Conservation (phyloP, 2,797 vertebrate species). For the Pseudomugil gertrudae region DNA sequence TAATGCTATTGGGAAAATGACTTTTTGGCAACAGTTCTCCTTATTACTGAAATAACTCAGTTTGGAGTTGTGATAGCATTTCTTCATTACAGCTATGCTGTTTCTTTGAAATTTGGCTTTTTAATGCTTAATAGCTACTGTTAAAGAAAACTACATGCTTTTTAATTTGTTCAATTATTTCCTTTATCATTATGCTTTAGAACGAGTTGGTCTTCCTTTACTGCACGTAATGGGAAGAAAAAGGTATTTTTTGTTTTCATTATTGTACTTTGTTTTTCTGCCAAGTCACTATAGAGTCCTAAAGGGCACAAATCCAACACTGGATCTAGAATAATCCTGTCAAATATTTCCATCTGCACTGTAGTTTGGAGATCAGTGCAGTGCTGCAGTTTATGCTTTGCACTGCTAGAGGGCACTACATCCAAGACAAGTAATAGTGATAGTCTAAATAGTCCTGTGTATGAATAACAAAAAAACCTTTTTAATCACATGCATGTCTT, state of each 20-base stretch:
- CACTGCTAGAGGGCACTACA: background rate
- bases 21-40: background rate
- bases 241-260: background rate
- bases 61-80: background rate
- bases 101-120: constrained; percentile 10
- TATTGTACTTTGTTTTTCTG: background rate
- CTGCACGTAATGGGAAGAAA: background rate
- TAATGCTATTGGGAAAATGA: background rate
- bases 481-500: too few relatives aligned
- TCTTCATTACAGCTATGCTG: background rate
- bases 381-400: background rate
- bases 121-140: background rate
- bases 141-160: constrained; percentile 18
- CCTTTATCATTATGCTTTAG: constrained; percentile 23
- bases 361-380: background rate
- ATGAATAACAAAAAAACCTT: background rate
- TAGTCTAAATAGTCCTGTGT: background rate
- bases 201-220: constrained; percentile 19
- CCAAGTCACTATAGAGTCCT: background rate
- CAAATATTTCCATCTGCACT: background rate
- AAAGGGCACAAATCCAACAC: background rate
- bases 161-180: constrained; percentile 44
- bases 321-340: too few relatives aligned
- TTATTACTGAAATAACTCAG: background rate
- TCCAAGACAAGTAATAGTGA: background rate